Conservation (phyloP, 2,113 vertebrate genomes). For the Noturus placidus region DNA sequence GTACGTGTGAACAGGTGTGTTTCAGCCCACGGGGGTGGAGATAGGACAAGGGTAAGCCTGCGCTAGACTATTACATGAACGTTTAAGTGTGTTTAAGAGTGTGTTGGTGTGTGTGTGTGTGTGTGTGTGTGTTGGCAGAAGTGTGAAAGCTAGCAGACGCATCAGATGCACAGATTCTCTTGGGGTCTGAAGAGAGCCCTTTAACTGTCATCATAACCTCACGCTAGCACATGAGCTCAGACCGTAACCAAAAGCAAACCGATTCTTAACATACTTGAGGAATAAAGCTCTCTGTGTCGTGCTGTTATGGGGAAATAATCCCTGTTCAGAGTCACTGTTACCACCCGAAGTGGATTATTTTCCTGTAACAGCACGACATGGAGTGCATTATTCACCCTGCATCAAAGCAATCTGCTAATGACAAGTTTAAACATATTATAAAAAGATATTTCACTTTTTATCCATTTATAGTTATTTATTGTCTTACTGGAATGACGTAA, state of each 20-base stretch:
- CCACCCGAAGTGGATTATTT: background rate
- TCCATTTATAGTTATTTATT: background rate
- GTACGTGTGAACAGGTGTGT: conserved; percentile 20
- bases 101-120: conserved; percentile 23
- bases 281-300: background rate
- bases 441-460: background rate
- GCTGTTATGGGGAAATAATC: background rate
- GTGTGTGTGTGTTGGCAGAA: conserved; percentile 20
- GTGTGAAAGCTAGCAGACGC: conserved; percentile 45
- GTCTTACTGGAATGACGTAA: background rate
- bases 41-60: background rate
- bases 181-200: conserved; percentile 8
- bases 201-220: conserved; percentile 34
- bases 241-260: background rate
- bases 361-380: background rate
- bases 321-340: background rate
- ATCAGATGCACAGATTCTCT: conserved; percentile 21
- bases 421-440: background rate
- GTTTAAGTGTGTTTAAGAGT: conserved; percentile 9
- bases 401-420: background rate
- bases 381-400: background rate
- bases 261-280: background rate
- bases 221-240: background rate
- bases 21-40: background rate
- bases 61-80: background rate